Base-by-base conservation (phyloP, 2,113 vertebrate genomes). In the Tetraodon nigroviridis region DNA sequence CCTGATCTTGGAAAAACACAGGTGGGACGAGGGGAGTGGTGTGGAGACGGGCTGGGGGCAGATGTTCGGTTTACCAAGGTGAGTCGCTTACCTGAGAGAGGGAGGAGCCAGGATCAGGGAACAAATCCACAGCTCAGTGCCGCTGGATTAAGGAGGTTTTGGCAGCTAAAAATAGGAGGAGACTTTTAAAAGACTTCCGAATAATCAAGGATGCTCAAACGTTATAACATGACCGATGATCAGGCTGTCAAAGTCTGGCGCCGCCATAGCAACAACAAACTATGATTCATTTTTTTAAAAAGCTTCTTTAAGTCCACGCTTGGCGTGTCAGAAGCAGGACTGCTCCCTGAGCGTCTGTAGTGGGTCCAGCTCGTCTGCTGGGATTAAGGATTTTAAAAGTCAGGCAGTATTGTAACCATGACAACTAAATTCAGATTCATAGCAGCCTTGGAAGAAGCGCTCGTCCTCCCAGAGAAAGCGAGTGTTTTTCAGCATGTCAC, bases 51-150 rank as follows among this genome's bases (percentile, higher is more conserved):
- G 50, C 11, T 57, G 24, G 18, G n/a, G n/a, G n/a, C n/a, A n/a
- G n/a, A n/a, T n/a, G n/a, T n/a, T n/a, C n/a, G n/a, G n/a, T n/a
- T n/a, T n/a, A n/a, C n/a, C n/a, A n/a, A n/a, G n/a, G n/a, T n/a
- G n/a, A n/a, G n/a, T n/a, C n/a, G n/a, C n/a, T n/a, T n/a, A n/a
- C n/a, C n/a, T n/a, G n/a, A n/a, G n/a, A n/a, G n/a, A n/a, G n/a
- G n/a, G n/a, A n/a, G n/a, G n/a, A n/a, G n/a, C n/a, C n/a, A n/a
- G 61, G 76, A 86, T 83, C 72, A 52, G 76, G 67, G 80, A 68
- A 75, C 72, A 80, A 81, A 78, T 82, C 73, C 84, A 68, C 78
- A 51, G 51, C 68, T 75, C 61, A 40, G 64, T 74, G 71, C 61
- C 60, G 69, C 69, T 68, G 71, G 82, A 79, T 84, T 81, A 75